These are phyloP conservation scores for Chaenodraco wilsoni DNA, from an alignment of 2,797 vertebrate genomes.

Conservation along the genomic window DNA sequence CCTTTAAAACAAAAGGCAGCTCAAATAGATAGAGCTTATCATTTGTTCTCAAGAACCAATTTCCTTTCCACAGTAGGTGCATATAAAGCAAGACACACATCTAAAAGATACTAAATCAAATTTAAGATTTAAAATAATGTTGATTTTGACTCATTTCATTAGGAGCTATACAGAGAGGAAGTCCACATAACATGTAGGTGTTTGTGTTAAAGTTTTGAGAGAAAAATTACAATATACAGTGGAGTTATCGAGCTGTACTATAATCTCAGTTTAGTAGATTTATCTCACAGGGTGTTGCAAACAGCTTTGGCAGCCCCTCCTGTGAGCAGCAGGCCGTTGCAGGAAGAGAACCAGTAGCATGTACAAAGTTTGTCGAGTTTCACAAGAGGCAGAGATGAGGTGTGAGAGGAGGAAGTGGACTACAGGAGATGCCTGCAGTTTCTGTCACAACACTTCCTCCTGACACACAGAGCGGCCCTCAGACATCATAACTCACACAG, in stretches of 20 bases:
- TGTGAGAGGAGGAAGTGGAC: conserved; percentile 76
- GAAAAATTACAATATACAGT: background rate
- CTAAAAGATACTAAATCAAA: too few species aligned
- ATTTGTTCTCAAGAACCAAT: too few species aligned
- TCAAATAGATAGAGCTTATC: too few species aligned
- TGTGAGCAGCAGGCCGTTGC: conserved; percentile 20
- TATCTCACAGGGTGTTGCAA: background rate
- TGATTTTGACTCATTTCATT: background rate
- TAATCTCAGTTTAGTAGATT: background rate
- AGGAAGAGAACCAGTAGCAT: conserved; percentile 60
- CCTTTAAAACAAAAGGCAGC: too few species aligned
- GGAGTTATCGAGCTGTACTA: background rate
- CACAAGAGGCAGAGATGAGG: conserved; percentile 67
- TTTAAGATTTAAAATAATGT: background rate
- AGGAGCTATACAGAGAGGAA: background rate
- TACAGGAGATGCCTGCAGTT: conserved; percentile 57
- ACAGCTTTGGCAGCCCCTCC: background rate
- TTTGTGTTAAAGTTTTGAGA: background rate
- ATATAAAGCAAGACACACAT: too few species aligned
- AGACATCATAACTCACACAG: conserved; percentile 10
- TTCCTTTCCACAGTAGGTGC: too few species aligned
- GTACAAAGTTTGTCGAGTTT: conserved; percentile 66
- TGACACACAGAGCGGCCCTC: conserved; percentile 20
- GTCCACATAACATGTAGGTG: accelerated
- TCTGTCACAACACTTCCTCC: conserved; percentile 74